Evolutionary conservation across 2,113 vertebrate genomes (phyloP).

Genomic region (Antechinus flavipes): DNA sequence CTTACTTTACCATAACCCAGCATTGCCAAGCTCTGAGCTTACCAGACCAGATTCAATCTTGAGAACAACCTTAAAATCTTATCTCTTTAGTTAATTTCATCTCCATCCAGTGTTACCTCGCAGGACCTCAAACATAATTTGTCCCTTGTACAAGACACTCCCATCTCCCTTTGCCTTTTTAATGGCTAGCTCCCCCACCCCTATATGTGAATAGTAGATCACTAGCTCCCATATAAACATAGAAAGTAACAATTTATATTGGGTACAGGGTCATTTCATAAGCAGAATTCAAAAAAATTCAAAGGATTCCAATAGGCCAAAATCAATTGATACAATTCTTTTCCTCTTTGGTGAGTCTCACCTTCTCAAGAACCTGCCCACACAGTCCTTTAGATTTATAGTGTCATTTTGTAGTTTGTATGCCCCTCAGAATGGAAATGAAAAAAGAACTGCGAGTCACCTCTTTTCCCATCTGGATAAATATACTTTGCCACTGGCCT

Average conservation of each 20-base stretch:
- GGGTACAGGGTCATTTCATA: not conserved
- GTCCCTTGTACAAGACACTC: not conserved
- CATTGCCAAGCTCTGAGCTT: not conserved
- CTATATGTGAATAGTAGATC: not conserved
- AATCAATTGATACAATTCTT: not conserved
- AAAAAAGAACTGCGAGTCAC: not conserved
- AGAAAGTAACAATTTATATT: not conserved
- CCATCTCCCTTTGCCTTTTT: not conserved
- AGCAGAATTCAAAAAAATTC: not conserved
- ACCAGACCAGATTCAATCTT: not conserved
- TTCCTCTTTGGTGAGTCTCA: not conserved
- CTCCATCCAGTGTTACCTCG: not conserved
- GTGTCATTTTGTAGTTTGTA: not conserved
- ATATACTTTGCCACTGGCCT: not conserved
- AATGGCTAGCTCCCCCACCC: not conserved
- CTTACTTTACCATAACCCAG: not conserved
- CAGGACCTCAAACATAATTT: not conserved
- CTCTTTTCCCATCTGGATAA: not conserved
- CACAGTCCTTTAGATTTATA: not conserved
- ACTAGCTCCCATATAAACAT: not conserved
- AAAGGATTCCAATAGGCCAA: not conserved
- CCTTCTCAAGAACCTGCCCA: not conserved
- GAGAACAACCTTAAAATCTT: not conserved
- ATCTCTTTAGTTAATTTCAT: not conserved
- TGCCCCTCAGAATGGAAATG: not conserved